Percentiles rank a stretch among this genome's conserved stretches.
Evolutionary conservation across 2,113 vertebrate species (phyloP).

Genomic region (Ginglymostoma cirratum): DNA sequence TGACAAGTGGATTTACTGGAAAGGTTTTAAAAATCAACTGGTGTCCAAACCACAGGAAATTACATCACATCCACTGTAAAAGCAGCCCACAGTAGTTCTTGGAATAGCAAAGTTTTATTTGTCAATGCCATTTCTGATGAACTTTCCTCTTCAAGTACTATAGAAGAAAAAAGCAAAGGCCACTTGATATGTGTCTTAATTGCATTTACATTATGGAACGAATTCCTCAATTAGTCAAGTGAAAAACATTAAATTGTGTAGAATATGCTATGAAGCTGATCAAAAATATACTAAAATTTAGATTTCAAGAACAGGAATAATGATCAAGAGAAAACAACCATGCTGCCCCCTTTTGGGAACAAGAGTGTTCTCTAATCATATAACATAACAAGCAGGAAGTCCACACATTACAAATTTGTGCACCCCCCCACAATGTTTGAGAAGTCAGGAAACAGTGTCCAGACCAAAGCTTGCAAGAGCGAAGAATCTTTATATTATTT

Average conservation of each 20-base stretch:
- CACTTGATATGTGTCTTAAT: neutral
- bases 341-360: neutral
- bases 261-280: neutral
- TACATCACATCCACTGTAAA: neutral
- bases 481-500: neutral
- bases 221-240: neutral
- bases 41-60: conserved; percentile 11
- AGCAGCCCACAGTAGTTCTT: neutral
- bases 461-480: no score
- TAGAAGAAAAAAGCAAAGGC: neutral
- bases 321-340: neutral
- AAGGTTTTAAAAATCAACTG: neutral
- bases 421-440: no score
- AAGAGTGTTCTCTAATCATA: no score
- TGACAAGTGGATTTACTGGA: neutral
- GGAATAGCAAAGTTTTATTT: neutral
- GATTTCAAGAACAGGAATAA: neutral
- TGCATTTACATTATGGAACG: neutral
- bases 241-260: neutral
- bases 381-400: no score
- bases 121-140: neutral
- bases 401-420: no score
- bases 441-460: no score
- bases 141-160: neutral
- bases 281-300: neutral